Percentiles rank a stretch among this genome's conserved stretches.
These are phyloP conservation scores for Chionomys nivalis DNA, from an alignment of 2,113 vertebrate genomes.

Conservation along the genomic window DNA sequence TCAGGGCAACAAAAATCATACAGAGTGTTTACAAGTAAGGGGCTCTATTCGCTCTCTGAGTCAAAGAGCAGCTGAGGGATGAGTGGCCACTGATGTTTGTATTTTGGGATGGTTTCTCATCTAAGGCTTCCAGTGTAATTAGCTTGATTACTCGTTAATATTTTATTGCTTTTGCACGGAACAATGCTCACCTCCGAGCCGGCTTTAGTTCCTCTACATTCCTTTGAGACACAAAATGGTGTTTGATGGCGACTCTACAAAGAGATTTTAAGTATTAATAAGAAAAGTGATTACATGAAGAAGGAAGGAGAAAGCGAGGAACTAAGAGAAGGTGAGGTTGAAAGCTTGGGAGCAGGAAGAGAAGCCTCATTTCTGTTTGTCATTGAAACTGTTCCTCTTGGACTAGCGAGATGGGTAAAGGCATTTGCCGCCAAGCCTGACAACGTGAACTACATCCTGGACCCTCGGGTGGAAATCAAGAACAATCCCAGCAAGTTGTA, in stretches of 20 bases:
- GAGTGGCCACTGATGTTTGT: background rate
- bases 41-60: background rate
- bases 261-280: slow-evolving; percentile 4
- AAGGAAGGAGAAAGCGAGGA: background rate
- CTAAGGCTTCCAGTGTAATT: background rate
- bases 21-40: background rate
- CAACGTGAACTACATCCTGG: background rate
- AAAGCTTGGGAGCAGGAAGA: background rate
- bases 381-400: slow-evolving; percentile 18
- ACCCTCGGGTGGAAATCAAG: background rate
- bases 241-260: background rate
- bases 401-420: background rate
- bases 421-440: background rate
- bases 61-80: background rate
- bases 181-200: background rate
- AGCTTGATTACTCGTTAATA: background rate
- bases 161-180: background rate
- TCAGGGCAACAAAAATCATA: background rate
- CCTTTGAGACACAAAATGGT: background rate
- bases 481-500: background rate
- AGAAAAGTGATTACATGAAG: slow-evolving; percentile 14
- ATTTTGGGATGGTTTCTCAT: background rate
- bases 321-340: background rate
- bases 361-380: background rate
- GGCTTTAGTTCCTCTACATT: background rate